These are phyloP conservation scores for Rugalucina vietnamica DNA, from an alignment of 2,888 invertebrate genomes.

Conservation along the genomic window DNA sequence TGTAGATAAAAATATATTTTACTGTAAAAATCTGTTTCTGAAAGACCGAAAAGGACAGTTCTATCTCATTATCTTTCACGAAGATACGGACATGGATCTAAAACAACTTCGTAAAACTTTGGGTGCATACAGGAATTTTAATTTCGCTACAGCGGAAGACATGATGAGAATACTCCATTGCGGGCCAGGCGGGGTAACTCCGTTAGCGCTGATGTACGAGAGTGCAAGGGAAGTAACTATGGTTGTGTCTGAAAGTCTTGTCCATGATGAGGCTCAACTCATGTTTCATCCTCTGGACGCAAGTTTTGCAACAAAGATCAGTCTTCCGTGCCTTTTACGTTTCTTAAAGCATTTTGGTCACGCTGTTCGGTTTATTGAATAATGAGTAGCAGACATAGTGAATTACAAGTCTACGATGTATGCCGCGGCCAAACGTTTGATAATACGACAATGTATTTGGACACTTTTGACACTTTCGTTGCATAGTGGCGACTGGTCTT, in stretches of 20 bases:
- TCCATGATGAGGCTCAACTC: conserved; percentile 46
- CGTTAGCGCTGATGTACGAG: conserved; percentile 65
- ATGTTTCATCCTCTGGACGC: conserved; percentile 69
- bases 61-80: conserved; percentile 67
- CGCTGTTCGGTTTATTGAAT: conserved; percentile 38
- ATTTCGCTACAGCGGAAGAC: conserved; percentile 69
- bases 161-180: conserved; percentile 56
- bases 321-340: conserved; percentile 38
- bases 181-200: conserved; percentile 69
- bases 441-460: no score
- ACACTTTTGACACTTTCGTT: no score
- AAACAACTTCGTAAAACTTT: conserved; percentile 64
- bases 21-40: conserved; percentile 75
- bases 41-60: conserved; percentile 74
- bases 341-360: conserved; percentile 42
- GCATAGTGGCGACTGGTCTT: no score
- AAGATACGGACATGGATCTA: conserved; percentile 65
- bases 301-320: conserved; percentile 56
- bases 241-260: conserved; percentile 57
- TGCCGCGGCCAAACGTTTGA: no score
- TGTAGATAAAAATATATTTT: conserved; percentile 55
- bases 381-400: no score
- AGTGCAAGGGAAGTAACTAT: conserved; percentile 54
- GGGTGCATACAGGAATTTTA: conserved; percentile 72
- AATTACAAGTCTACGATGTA: no score